These are phyloP conservation scores for Deroplatys truncata DNA, from an alignment of 2,888 invertebrate genomes.

Conservation along the genomic window DNA sequence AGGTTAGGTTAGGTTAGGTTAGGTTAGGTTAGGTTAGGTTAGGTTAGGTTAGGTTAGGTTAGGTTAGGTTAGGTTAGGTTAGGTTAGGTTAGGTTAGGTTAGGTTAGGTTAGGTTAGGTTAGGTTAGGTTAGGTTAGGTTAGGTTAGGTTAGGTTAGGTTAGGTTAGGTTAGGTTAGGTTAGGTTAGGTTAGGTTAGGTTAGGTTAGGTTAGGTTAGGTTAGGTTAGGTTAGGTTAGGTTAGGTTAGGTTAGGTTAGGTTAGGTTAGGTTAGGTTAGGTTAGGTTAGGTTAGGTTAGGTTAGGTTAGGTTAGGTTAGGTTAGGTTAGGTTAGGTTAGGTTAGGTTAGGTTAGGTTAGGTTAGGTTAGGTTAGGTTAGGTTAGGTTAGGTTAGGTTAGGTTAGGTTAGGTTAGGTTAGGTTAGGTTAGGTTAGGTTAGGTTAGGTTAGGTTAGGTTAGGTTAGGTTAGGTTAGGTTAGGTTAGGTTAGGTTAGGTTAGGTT, in stretches of 20 bases:
- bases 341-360: slow-evolving; percentile 30
- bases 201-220: no score
- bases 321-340: slow-evolving; percentile 24
- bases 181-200: no score
- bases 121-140: no score
- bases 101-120: no score
- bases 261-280: background rate
- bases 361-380: slow-evolving; percentile 39
- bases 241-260: slow-evolving; percentile 19
- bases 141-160: no score
- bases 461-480: slow-evolving; percentile 10
- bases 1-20: no score
- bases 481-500: slow-evolving; percentile 21
- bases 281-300: slow-evolving; percentile 27
- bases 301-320: slow-evolving; percentile 13
- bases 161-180: no score
- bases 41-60: no score
- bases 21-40: no score
- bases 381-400: slow-evolving; percentile 34
- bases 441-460: slow-evolving; percentile 24
- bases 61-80: no score
- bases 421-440: slow-evolving; percentile 30
- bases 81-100: no score
- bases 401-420: slow-evolving; percentile 37
- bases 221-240: no score